Base-by-base conservation (phyloP, 2,113 vertebrate species). In the Callionymus lyra region DNA sequence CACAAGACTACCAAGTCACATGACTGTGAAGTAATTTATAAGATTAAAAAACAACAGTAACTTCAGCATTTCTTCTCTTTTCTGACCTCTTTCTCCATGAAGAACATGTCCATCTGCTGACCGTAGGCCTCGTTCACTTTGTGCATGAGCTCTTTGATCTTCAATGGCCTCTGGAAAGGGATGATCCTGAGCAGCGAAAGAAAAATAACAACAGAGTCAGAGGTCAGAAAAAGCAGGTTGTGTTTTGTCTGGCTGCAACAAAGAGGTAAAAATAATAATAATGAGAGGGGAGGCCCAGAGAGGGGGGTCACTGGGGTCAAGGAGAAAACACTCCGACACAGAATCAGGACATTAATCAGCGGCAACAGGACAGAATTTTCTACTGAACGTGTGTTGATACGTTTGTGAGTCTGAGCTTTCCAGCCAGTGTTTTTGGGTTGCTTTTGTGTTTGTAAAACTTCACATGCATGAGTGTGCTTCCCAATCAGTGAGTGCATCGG, bases 51-150 rank as follows among this genome's bases (percentile, higher is more conserved):
- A n/a, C n/a, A n/a, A n/a, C n/a, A n/a, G n/a, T n/a, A n/a, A n/a
- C n/a, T n/a, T n/a, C n/a, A n/a, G n/a, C n/a, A n/a, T n/a, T n/a
- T n/a, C n/a, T n/a, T n/a, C n/a, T n/a, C n/a, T n/a, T 12, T 39
- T 4, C 14, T 47, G 9, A 92, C 91, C 88, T 94, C 90, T 31
- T 88, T 90, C 62, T 86, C 88, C 46, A 81, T 77, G 44, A 83
- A 92, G 69, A 88, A 87, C 41, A 94, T 81, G 54, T 94, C 91
- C 90, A 94, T 88, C 55, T 86, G 88, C 80, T 92, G 90, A 21
- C 90, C 91, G 52, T 91, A 94, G 59, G 89, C 90, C 71, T 94
- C 91, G 0, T 84, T 91, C 63, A 91, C 90, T 72, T 94, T 94
- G 80, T 90, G 89, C 46, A 88, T 75, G 50, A 94, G 85, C 43